Evolutionary conservation across 2,797 vertebrate genomes (phyloP).

Genomic region (Potorous gilbertii): DNA sequence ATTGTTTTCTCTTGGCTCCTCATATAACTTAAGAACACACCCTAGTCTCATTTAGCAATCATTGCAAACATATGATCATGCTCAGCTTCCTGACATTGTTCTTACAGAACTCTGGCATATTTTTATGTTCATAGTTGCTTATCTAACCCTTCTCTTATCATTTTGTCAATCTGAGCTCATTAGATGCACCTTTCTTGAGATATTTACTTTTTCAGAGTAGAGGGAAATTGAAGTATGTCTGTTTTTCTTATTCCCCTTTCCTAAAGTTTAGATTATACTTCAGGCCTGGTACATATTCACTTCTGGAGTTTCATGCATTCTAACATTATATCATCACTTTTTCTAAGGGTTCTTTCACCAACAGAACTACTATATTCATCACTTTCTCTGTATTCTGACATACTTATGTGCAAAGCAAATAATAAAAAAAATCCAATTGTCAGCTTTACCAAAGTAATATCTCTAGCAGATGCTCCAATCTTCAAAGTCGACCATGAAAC

Average conservation of each 20-base stretch:
- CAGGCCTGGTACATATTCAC: neutral
- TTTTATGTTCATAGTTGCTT: neutral
- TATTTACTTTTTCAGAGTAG: neutral
- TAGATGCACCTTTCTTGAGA: neutral
- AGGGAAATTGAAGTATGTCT: neutral
- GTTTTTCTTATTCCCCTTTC: neutral
- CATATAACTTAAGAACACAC: neutral
- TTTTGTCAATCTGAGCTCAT: neutral
- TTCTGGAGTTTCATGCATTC: neutral
- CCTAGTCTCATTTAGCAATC: neutral
- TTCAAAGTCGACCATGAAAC: neutral
- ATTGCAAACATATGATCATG: neutral
- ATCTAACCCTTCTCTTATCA: neutral
- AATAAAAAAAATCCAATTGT: neutral
- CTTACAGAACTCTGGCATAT: neutral
- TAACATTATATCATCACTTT: neutral
- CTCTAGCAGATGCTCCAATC: neutral
- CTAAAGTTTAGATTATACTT: neutral
- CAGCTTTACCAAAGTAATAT: neutral
- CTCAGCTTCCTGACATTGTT: neutral
- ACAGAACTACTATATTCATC: neutral
- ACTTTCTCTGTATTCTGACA: neutral
- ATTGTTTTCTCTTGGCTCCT: neutral
- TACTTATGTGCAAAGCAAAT: neutral
- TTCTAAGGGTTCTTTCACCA: neutral